A percentile compares a stretch with the other conserved stretches of the same genome.
Evolutionary conservation across 2,888 invertebrate genomes (phyloP).

Genomic region (Elysia crispata): DNA sequence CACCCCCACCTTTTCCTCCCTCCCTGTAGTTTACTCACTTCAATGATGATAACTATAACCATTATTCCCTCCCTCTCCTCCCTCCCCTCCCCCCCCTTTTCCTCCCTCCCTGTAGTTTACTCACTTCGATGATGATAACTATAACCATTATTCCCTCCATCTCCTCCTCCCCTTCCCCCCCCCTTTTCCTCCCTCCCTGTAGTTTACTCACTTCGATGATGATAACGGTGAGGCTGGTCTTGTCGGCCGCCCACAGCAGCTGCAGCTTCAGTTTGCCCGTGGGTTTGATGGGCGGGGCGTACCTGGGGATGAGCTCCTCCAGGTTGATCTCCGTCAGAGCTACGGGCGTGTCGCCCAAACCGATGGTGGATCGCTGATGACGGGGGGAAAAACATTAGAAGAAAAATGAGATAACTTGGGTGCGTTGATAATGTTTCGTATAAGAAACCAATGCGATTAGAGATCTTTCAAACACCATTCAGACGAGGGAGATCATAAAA

Average conservation of each 20-base stretch:
- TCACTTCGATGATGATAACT: too few relatives aligned
- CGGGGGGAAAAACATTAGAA: constrained; percentile 39
- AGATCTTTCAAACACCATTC: too few relatives aligned
- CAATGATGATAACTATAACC: too few relatives aligned
- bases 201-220: constrained; percentile 66
- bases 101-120: not conserved
- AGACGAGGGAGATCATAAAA: too few relatives aligned
- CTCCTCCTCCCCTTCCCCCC: not conserved
- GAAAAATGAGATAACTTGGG: not conserved
- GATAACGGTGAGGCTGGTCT: constrained; percentile 65
- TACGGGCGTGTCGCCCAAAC: constrained; percentile 70
- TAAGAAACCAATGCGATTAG: too few relatives aligned
- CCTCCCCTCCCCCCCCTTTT: not conserved
- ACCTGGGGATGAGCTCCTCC: constrained; percentile 69
- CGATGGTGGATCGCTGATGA: constrained; percentile 64
- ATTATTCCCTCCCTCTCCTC: not conserved
- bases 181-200: not conserved
- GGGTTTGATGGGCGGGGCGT: constrained; percentile 67
- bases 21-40: too few relatives aligned
- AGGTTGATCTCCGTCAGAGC: constrained; percentile 72
- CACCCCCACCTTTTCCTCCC: too few relatives aligned
- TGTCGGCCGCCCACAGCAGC: constrained; percentile 64
- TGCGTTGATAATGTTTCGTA: too few relatives aligned
- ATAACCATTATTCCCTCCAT: not conserved
- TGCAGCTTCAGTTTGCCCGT: constrained; percentile 71